Percentiles rank a stretch among this genome's conserved stretches.
Evolutionary conservation across 2,888 invertebrate species (phyloP).

Genomic region (Ormia ochracea): DNA sequence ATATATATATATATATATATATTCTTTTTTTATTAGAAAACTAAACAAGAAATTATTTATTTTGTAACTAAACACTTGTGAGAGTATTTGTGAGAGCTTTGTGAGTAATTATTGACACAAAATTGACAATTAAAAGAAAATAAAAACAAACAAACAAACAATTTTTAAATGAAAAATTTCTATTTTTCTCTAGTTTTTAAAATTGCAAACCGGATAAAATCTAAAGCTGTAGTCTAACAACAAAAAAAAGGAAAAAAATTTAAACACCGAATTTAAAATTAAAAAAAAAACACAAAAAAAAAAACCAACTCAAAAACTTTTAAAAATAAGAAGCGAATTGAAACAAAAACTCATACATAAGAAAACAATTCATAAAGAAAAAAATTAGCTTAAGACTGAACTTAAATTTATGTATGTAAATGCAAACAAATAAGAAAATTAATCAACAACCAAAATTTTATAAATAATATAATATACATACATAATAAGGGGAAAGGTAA

Average conservation of each 20-base stretch:
- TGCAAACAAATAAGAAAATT: conserved; percentile 10
- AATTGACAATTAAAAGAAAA: conserved; percentile 44
- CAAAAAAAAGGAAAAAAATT: not conserved
- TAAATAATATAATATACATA: conserved; percentile 14
- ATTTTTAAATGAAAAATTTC: not conserved
- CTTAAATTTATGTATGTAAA: conserved; percentile 25
- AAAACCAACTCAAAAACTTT: not conserved
- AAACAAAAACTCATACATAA: not conserved
- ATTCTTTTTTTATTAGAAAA: not conserved
- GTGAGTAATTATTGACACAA: conserved; percentile 35
- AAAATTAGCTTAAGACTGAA: conserved; percentile 54
- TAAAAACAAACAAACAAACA: too few relatives aligned
- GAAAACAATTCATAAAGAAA: conserved; percentile 17
- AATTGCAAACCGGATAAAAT: not conserved
- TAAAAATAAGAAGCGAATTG: not conserved
- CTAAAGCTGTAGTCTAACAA: not conserved
- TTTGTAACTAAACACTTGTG: conserved; percentile 44
- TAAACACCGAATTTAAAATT: conserved; percentile 56
- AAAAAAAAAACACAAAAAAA: not conserved
- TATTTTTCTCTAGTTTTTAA: conserved; percentile 26
- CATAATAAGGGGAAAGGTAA: conserved; percentile 48
- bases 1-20: too few relatives aligned
- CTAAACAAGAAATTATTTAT: conserved; percentile 8
- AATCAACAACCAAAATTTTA: conserved; percentile 32
- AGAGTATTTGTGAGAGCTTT: conserved; percentile 52